phyloP scores from a whole-genome alignment of 35 echinoderm and acorn worm species.

The Apostichopus japonicus region DNA sequence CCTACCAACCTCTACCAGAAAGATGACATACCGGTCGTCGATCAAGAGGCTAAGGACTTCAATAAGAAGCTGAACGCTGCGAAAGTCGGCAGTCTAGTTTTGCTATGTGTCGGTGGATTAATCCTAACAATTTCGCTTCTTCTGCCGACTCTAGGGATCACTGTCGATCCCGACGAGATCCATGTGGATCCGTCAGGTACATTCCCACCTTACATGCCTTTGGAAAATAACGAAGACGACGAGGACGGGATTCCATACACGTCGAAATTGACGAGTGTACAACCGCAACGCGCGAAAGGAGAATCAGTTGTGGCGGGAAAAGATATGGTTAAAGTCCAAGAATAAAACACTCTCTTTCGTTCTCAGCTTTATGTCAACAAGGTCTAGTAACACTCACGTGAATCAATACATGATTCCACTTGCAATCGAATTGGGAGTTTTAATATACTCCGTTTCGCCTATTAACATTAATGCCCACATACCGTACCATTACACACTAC shows the following conservation, averaged over 20 bases:
- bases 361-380: background rate
- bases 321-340: conserved; percentile 79
- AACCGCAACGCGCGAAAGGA: conserved; percentile 75
- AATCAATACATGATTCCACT: no score
- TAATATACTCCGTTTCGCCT: no score
- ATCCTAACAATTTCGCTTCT: conserved; percentile 85
- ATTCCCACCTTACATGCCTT: conserved; percentile 95
- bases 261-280: conserved; percentile 87
- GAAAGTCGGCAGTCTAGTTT: conserved; percentile 83
- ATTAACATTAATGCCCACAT: no score
- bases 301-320: conserved; percentile 82
- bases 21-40: conserved; percentile 74
- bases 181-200: conserved; percentile 72
- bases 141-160: conserved; percentile 68
- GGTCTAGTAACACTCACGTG: background rate
- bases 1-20: conserved; percentile 73
- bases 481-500: no score
- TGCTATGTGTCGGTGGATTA: conserved; percentile 90
- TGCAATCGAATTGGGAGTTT: no score
- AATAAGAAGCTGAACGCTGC: conserved; percentile 86
- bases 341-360: background rate
- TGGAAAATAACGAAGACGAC: conserved; percentile 65
- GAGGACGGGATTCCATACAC: conserved; percentile 98
- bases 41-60: conserved; percentile 79
- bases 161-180: conserved; percentile 66